phyloP scores from a whole-genome alignment of 2,797 vertebrate genomes.

The Muraenolepis orangiensis region DNA sequence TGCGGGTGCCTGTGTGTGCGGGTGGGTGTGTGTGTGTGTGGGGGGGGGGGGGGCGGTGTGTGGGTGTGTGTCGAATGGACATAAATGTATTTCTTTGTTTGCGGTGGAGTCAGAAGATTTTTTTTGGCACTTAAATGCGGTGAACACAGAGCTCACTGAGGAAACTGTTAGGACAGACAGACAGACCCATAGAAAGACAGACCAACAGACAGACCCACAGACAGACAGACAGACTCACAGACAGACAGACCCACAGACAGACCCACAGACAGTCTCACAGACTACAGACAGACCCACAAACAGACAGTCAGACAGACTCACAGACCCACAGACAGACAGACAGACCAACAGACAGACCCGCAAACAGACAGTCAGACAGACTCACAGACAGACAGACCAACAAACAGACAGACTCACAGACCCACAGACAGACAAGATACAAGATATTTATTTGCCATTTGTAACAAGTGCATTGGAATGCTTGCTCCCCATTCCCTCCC shows the following conservation, averaged over 20 bases:
- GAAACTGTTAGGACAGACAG: background rate
- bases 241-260: too few relatives aligned
- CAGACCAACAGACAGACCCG: background rate
- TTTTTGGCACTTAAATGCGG: background rate
- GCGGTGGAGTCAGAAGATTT: background rate
- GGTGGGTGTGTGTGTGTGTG: background rate
- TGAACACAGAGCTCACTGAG: background rate
- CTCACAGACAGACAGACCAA: background rate
- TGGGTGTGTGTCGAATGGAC: conserved; percentile 1
- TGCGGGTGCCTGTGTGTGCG: background rate
- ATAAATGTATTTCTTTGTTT: background rate
- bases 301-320: background rate
- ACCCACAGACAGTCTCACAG: too few relatives aligned
- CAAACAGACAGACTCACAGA: too few relatives aligned
- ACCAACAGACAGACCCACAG: background rate
- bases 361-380: background rate
- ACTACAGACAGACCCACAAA: too few relatives aligned
- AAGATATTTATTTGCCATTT: too few relatives aligned
- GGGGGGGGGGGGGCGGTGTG: conserved; percentile 19
- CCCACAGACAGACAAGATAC: too few relatives aligned
- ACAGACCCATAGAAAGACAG: too few relatives aligned
- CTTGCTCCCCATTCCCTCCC: too few relatives aligned
- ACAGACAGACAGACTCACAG: background rate
- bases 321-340: background rate
- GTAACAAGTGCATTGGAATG: too few relatives aligned